Conservation (phyloP, 2,113 vertebrate genomes). For the Myotis brandtii region DNA sequence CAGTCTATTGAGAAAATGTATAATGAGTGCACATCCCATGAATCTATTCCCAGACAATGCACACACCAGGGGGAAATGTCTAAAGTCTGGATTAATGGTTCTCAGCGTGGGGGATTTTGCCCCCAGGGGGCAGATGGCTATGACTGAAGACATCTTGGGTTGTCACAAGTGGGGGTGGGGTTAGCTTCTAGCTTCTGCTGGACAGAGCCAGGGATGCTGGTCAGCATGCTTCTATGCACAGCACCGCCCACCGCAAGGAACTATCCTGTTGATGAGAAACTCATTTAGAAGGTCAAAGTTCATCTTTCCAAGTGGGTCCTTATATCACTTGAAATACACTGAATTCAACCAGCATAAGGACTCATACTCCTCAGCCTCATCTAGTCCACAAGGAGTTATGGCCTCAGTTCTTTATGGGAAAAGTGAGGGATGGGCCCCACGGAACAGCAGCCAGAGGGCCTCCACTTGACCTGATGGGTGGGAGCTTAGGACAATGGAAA, state of each 20-base stretch:
- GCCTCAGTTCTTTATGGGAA: not conserved
- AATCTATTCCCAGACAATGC: accelerated
- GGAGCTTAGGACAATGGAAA: too few relatives aligned
- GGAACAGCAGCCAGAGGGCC: not conserved
- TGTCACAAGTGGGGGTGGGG: not conserved
- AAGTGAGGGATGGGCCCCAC: accelerated
- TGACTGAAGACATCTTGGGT: not conserved
- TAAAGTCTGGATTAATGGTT: accelerated
- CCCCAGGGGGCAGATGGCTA: not conserved
- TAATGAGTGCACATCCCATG: accelerated
- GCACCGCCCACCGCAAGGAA: accelerated
- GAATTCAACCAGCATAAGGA: not conserved
- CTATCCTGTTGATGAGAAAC: not conserved
- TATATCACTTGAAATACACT: not conserved
- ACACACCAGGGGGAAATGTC: accelerated
- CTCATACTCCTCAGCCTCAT: accelerated
- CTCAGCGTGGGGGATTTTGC: not conserved
- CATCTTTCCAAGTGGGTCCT: not conserved
- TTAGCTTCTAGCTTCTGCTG: not conserved
- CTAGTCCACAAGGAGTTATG: not conserved
- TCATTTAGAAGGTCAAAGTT: not conserved
- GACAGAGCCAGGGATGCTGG: too few relatives aligned
- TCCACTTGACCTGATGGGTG: accelerated
- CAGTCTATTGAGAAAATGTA: not conserved
- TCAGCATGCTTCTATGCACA: accelerated